These are phyloP conservation scores for Origma solitaria DNA, from an alignment of 2,113 vertebrate species.

Conservation along the genomic window DNA sequence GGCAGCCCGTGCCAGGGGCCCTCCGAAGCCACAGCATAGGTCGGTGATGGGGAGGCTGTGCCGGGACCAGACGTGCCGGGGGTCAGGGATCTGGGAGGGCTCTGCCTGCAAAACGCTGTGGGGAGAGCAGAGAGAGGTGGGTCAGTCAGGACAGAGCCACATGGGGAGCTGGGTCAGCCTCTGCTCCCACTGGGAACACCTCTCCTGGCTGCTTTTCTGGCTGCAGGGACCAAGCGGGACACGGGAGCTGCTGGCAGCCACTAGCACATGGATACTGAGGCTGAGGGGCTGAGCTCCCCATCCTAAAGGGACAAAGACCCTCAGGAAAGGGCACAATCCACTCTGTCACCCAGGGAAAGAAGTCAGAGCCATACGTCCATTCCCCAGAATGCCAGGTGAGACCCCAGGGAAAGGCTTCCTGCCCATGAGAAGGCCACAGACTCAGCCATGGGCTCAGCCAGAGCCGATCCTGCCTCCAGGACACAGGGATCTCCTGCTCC, in stretches of 20 bases:
- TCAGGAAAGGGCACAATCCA: neutral
- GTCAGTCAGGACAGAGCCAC: neutral
- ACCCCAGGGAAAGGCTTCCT: neutral
- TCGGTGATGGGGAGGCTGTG: conserved; percentile 95
- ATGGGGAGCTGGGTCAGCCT: neutral
- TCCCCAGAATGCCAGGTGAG: neutral
- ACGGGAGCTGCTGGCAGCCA: neutral
- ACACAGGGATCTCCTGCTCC: neutral
- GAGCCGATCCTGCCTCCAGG: neutral
- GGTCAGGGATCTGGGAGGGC: conserved; percentile 76
- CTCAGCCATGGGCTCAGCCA: neutral
- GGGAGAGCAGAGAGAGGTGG: neutral
- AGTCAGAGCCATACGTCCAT: neutral
- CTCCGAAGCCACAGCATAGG: conserved; percentile 90
- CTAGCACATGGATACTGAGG: rapidly evolving
- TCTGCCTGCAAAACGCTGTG: conserved; percentile 87
- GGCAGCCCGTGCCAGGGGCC: conserved; percentile 82
- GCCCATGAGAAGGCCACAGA: neutral
- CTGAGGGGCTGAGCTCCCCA: neutral
- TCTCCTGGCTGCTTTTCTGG: neutral
- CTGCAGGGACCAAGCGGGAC: neutral
- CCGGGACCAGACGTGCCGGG: conserved; percentile 85
- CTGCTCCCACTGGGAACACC: rapidly evolving
- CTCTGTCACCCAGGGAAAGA: neutral
- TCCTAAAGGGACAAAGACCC: neutral